Evolutionary conservation across 2,113 vertebrate genomes (phyloP).

Genomic region (Centrocercus urophasianus): DNA sequence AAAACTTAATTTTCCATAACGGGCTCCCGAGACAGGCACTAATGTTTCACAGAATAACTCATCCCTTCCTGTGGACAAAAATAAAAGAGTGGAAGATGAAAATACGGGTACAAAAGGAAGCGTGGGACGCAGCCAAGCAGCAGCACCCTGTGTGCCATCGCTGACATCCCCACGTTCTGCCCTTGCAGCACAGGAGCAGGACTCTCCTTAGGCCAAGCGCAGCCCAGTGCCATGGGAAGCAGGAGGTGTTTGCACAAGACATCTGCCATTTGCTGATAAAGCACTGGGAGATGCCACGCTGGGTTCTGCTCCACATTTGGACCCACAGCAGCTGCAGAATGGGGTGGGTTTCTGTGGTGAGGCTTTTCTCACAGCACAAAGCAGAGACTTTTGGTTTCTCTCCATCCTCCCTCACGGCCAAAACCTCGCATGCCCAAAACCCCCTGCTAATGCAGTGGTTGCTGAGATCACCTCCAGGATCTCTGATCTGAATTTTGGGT

Average conservation of each 20-base stretch:
- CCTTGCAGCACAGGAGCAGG: conserved; percentile 26
- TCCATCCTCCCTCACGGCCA: accelerated
- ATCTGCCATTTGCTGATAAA: background rate
- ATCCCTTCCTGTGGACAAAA: conserved; percentile 36
- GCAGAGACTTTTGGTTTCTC: background rate
- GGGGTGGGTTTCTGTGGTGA: no score
- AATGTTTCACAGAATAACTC: conserved; percentile 73
- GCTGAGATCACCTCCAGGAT: background rate
- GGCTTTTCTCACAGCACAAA: background rate
- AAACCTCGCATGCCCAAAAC: accelerated
- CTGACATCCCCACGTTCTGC: background rate
- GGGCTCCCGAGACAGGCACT: conserved; percentile 74
- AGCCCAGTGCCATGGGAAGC: accelerated
- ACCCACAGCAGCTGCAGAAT: background rate
- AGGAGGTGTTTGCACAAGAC: conserved; percentile 5
- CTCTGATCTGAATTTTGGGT: no score
- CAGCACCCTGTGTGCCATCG: background rate
- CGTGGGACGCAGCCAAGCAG: no score
- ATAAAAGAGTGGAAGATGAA: background rate
- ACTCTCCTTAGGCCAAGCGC: background rate
- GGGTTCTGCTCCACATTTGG: background rate
- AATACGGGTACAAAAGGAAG: background rate
- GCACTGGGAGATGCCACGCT: background rate
- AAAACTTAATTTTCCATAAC: conserved; percentile 77
- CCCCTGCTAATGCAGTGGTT: accelerated